phyloP scores from a whole-genome alignment of 1,140 invertebrate genomes.

The Augochlora pura region DNA sequence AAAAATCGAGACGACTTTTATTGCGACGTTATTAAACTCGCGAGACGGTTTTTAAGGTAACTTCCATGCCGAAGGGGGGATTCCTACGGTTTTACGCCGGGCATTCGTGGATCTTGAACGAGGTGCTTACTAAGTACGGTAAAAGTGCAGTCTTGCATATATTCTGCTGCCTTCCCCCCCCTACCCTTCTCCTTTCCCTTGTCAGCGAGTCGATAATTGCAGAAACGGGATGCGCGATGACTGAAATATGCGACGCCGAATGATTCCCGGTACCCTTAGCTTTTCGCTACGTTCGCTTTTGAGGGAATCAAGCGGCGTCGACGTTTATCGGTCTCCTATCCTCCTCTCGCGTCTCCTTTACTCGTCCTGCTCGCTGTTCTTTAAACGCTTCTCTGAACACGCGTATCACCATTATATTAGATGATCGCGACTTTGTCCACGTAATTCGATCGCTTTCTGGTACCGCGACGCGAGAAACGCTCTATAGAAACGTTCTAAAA shows the following conservation, averaged over 20 bases:
- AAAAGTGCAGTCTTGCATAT: conserved; percentile 36
- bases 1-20: conserved; percentile 4
- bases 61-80: background rate
- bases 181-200: too few species aligned
- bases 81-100: conserved; percentile 45
- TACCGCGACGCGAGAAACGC: background rate
- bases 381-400: background rate
- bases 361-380: background rate
- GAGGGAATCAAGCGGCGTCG: conserved; percentile 10
- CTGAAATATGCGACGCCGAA: conserved; percentile 51
- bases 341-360: background rate
- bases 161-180: background rate
- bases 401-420: background rate
- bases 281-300: conserved; percentile 41
- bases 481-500: background rate
- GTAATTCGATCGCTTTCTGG: background rate
- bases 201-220: conserved; percentile 32
- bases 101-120: conserved; percentile 50
- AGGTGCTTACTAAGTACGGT: conserved; percentile 54
- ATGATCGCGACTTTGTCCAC: background rate
- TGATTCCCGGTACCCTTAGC: conserved; percentile 53
- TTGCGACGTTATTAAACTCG: background rate
- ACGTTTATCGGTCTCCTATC: conserved; percentile 7
- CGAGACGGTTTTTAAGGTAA: background rate
- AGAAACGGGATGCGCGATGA: conserved; percentile 27